Evolutionary conservation across 2,797 vertebrate species (phyloP).

Genomic region (Okamejei kenojei): DNA sequence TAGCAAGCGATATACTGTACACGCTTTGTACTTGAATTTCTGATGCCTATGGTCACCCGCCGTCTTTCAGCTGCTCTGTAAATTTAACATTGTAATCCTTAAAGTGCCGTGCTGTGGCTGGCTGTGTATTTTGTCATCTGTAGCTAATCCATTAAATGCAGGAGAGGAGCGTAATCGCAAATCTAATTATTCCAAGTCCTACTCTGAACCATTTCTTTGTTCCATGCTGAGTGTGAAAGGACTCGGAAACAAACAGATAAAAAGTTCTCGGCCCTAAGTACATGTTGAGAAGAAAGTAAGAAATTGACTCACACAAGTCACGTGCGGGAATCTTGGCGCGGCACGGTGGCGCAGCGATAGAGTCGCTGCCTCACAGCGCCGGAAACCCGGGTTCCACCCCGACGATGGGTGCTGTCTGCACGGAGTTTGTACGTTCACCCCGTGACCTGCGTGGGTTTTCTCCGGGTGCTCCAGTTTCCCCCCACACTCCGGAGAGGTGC

Average conservation of each 20-base stretch:
- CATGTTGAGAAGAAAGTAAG: no score
- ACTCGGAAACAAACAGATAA: not conserved
- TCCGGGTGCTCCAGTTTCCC: no score
- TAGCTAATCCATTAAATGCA: not conserved
- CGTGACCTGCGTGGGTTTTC: no score
- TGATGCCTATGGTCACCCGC: not conserved
- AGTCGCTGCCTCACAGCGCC: no score
- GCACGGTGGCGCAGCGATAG: no score
- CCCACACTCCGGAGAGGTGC: no score
- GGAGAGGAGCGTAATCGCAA: not conserved
- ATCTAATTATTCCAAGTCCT: not conserved
- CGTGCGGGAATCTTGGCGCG: no score
- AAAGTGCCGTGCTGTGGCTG: not conserved
- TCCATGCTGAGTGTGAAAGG: not conserved
- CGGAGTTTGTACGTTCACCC: no score
- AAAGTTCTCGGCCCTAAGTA: no score
- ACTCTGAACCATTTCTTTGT: not conserved
- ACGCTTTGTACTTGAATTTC: conserved; percentile 80
- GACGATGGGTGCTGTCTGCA: no score
- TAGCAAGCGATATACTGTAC: conserved; percentile 59
- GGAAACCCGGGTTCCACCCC: no score
- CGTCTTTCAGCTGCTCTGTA: not conserved
- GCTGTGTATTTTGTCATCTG: conserved; percentile 9
- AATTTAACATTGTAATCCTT: conserved; percentile 9
- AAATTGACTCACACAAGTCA: no score